Evolutionary conservation across 1,140 invertebrate species (phyloP), one percentile per base, ranked within the genome.

Genomic region (Mactra quadrangularis): DNA sequence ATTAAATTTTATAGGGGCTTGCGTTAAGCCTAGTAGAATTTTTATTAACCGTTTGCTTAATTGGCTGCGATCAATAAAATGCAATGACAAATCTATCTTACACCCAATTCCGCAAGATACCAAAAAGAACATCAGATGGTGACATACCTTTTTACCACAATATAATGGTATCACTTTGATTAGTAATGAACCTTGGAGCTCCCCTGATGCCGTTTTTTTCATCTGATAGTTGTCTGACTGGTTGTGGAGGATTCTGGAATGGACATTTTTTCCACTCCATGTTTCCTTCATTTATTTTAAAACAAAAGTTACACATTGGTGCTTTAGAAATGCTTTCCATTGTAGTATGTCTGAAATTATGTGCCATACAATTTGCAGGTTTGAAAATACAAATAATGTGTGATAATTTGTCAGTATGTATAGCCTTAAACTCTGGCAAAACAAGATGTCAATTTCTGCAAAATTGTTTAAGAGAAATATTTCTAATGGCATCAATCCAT

Each of bases 1-100:
- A 59, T 59, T 59, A 59, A 59, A 59, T 59, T 59, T 59, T 25
- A 59, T 59, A 59, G 13, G 13, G 13, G 60, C 60, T 64, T 59
- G 55, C 22, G 55, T 59, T 22, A 59, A 25, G 25, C 17, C 17
- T 13, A 25, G 55, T 17, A 59, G 55, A 27, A 50, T 50, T 11
- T 50, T 50, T n/a, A n/a, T n/a, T n/a, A n/a, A n/a, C n/a, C n/a
- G n/a, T n/a, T n/a, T n/a, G n/a, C n/a, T n/a, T n/a, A n/a, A n/a
- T n/a, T n/a, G n/a, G n/a, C n/a, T n/a, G n/a, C n/a, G n/a, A n/a
- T n/a, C n/a, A n/a, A n/a, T n/a, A n/a, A n/a, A 11, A 19, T 50
- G 9, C 9, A 19, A 11, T 11, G 45, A 50, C 45, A 11, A 11
- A 9, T 50, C 9, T 11, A 50, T 50, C 19, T 50, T 19, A 50